phyloP scores from a whole-genome alignment of 2,888 invertebrate species.

The Liopterus haemorrhoidalis region DNA sequence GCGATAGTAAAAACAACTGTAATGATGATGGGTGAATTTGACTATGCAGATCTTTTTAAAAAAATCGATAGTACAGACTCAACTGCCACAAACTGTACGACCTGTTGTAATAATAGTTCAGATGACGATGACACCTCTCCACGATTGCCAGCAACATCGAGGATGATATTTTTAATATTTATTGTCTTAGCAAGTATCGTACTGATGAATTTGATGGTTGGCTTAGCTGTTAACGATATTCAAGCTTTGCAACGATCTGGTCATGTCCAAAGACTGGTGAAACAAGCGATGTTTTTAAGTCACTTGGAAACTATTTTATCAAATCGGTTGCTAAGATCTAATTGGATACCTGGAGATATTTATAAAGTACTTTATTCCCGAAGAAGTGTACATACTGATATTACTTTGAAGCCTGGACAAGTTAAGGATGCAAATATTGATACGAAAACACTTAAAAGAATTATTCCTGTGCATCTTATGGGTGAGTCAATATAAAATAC shows the following conservation, averaged over 20 bases:
- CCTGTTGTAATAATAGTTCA: too few relatives aligned
- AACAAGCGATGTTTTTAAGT: slow-evolving; percentile 42
- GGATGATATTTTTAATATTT: slow-evolving; percentile 49
- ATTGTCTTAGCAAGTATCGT: slow-evolving; percentile 51
- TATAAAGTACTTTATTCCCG: slow-evolving; percentile 12
- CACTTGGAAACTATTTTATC: slow-evolving; percentile 42
- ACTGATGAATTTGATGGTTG: slow-evolving; percentile 53
- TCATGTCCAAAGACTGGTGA: slow-evolving; percentile 40
- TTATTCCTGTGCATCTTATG: too few relatives aligned
- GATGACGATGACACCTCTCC: slow-evolving; percentile 25
- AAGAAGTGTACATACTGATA: slow-evolving; percentile 3
- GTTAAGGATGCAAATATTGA: too few relatives aligned
- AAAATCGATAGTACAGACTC: too few relatives aligned
- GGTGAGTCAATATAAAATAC: too few relatives aligned
- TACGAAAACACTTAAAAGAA: too few relatives aligned
- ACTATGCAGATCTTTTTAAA: slow-evolving; percentile 47
- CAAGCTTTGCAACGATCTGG: slow-evolving; percentile 40
- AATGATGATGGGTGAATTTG: slow-evolving; percentile 56
- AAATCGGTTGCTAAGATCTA: slow-evolving; percentile 11
- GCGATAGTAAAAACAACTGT: slow-evolving; percentile 50
- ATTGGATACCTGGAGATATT: slow-evolving; percentile 13
- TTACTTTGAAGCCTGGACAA: slow-evolving; percentile 16
- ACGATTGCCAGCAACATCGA: slow-evolving; percentile 39
- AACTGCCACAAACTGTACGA: too few relatives aligned
- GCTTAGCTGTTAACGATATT: slow-evolving; percentile 53